phyloP scores from a whole-genome alignment of 64 coral and sea anemone genomes.

The Montipora foliosa region DNA sequence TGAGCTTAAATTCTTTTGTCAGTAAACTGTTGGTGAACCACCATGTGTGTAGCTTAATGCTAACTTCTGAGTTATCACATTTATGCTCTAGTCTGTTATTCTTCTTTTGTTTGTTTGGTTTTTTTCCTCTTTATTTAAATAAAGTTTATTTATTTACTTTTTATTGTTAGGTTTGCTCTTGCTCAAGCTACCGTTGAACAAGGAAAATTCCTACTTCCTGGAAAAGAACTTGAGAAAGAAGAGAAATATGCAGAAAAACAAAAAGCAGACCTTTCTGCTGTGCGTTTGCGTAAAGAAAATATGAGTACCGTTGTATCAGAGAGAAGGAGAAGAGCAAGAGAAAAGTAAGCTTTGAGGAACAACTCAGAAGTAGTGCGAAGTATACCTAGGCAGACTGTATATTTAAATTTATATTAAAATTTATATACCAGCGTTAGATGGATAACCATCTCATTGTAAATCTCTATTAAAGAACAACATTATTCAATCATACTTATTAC shows the following conservation, averaged over 20 bases:
- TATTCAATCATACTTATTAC: too few relatives aligned
- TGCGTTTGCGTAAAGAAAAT: slow-evolving; percentile 86
- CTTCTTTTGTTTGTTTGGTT: too few relatives aligned
- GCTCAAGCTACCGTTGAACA: slow-evolving; percentile 95
- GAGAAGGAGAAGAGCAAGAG: slow-evolving; percentile 83
- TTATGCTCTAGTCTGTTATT: too few relatives aligned
- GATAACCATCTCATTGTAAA: too few relatives aligned
- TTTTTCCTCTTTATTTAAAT: background rate
- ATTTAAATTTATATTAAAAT: too few relatives aligned
- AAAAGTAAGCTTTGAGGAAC: slow-evolving; percentile 72
- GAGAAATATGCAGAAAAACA: slow-evolving; percentile 85
- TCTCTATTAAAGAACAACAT: too few relatives aligned
- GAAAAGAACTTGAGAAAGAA: slow-evolving; percentile 90
- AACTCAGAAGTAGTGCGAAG: background rate
- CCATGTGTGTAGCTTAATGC: too few relatives aligned
- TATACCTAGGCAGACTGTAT: background rate
- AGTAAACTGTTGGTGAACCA: too few relatives aligned
- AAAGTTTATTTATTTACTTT: background rate
- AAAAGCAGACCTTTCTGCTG: slow-evolving; percentile 75
- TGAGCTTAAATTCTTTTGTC: too few relatives aligned
- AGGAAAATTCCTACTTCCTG: slow-evolving; percentile 93
- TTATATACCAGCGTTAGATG: too few relatives aligned
- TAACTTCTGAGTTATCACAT: too few relatives aligned
- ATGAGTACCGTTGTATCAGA: slow-evolving; percentile 72
- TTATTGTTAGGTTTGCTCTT: slow-evolving; percentile 84